Conservation (phyloP, 2,888 invertebrate species). For the Cerastoderma edule region DNA sequence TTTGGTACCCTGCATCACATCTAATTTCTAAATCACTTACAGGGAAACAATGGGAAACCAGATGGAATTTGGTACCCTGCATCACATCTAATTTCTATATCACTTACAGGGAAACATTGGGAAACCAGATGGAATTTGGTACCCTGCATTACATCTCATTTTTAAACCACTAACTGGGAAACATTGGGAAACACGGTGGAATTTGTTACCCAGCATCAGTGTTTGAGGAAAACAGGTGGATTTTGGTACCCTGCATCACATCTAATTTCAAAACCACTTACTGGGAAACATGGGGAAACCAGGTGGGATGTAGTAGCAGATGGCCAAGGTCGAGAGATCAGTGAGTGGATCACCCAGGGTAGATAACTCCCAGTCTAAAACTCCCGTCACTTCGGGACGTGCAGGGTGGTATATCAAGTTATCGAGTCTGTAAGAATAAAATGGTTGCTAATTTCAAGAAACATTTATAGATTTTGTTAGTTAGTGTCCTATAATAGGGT, state of each 20-base stretch:
- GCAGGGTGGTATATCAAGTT: conserved; percentile 83
- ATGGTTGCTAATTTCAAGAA: not conserved
- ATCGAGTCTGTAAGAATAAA: conserved; percentile 80
- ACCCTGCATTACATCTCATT: no score
- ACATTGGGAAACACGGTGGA: not conserved
- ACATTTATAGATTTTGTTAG: not conserved
- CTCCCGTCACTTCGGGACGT: conserved; percentile 81
- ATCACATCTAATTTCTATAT: no score
- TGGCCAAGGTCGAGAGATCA: conserved; percentile 82
- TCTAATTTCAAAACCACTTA: conserved; percentile 35
- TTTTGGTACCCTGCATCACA: no score
- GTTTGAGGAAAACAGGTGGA: no score
- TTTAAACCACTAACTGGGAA: not conserved
- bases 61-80: conserved; percentile 78
- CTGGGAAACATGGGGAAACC: conserved; percentile 62
- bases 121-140: no score
- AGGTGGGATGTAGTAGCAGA: conserved; percentile 76
- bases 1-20: conserved; percentile 74
- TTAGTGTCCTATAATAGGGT: no score
- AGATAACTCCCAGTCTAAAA: conserved; percentile 85
- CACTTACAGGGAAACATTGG: no score
- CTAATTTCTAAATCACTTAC: conserved; percentile 41
- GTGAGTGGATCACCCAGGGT: conserved; percentile 84
- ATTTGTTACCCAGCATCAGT: not conserved
- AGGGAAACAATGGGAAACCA: conserved; percentile 60